These are phyloP conservation scores for Lepas anatifera DNA, from an alignment of 2,888 invertebrate species.

Conservation along the genomic window DNA sequence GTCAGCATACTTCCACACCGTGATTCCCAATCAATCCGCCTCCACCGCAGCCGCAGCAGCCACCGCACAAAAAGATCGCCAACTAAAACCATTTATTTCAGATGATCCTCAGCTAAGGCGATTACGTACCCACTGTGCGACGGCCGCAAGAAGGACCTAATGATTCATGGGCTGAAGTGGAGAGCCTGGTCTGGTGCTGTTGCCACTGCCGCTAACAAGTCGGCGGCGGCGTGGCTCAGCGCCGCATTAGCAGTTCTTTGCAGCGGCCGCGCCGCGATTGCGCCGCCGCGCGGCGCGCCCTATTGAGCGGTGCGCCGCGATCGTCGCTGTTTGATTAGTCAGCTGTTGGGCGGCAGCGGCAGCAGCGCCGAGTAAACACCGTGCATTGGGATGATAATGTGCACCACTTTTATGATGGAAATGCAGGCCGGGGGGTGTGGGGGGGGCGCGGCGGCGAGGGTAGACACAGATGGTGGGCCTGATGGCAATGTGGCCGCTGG, in stretches of 20 bases:
- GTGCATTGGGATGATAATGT: constrained; percentile 6
- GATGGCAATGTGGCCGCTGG: too few species aligned
- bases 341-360: not conserved
- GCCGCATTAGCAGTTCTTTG: constrained; percentile 1
- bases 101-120: not conserved
- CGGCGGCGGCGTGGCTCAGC: not conserved
- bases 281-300: not conserved
- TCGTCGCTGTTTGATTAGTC: not conserved
- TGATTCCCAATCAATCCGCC: constrained; percentile 6
- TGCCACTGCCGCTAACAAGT: not conserved
- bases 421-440: not conserved
- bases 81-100: constrained; percentile 10
- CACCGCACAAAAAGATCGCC: not conserved
- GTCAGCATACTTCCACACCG: too few species aligned
- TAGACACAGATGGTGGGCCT: too few species aligned
- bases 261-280: not conserved
- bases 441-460: too few species aligned
- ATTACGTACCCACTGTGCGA: too few species aligned
- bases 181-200: too few species aligned
- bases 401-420: constrained; percentile 5
- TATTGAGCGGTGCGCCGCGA: not conserved
- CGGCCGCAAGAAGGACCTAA: constrained; percentile 5
- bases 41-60: too few species aligned
- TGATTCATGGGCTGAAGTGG: constrained; percentile 7
- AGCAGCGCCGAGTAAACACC: not conserved